Base-by-base conservation (phyloP, 2,888 invertebrate species). In the Machimus atricapillus region DNA sequence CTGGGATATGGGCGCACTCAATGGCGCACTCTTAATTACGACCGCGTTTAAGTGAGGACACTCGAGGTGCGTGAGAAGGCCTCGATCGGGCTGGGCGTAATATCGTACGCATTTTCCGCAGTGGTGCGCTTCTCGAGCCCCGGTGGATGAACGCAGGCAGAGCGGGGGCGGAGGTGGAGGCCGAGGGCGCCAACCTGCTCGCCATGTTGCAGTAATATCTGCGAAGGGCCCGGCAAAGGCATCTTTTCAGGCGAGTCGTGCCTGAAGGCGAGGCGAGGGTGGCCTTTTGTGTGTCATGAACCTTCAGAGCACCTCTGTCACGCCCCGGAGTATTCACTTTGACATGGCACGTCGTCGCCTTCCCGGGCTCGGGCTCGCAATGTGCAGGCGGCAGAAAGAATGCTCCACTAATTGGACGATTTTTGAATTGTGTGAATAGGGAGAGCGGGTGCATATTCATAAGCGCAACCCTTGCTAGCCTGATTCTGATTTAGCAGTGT, bases 381-480 rank as follows among this genome's bases (percentile, higher is more conserved):
- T 86, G 16, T 77, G 16, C 56, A 58, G 56, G 34, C 66, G 7
- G 43, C 16, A 31, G 52, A 74, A 85, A 87, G 86, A 88, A 87
- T 87, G 86, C 88, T 87, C 88, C 88, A 88, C 89, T 89, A 90
- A 90, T 90, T 90, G 90, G 89, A 89, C 89, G 89, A 89, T 88
- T 89, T 90, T 89, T 89, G 89, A 89, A 89, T 89, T 89, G 86
- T 87, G 87, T 89, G 88, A 31, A 87, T 58, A 56, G 78, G 58
- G 43, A 58, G 40, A 58, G n/a, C n/a, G n/a, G 34, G 19, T 77
- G 58, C 86, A 86, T 78, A 86, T 86, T 86, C 86, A 86, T 86
- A 78, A 58, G 66, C 40, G 23, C 58, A 77, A 78, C 58, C 77
- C 77, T 85, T 23, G 74, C 37, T 86, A 56, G 58, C 52, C 58